Percentiles rank a stretch among this genome's conserved stretches.
These are phyloP conservation scores for Nerophis lumbriciformis DNA, from an alignment of 2,113 vertebrate species.

Conservation along the genomic window DNA sequence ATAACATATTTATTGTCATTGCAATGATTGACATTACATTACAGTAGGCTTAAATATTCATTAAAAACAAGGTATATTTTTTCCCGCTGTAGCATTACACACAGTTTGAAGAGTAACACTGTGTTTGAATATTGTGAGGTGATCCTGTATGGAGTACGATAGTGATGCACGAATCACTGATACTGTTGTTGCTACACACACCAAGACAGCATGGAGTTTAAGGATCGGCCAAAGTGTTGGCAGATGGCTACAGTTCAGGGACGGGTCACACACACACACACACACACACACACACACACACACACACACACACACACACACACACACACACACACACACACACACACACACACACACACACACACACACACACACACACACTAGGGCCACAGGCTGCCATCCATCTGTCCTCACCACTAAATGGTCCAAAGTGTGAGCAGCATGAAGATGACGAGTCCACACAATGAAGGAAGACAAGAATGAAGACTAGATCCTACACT, in stretches of 20 bases:
- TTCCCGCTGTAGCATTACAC: too few relatives aligned
- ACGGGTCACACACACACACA: conserved; percentile 41
- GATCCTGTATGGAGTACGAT: too few relatives aligned
- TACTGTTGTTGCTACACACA: conserved; percentile 15
- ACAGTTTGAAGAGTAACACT: too few relatives aligned
- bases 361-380: conserved; percentile 14
- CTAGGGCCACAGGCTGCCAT: conserved; percentile 26
- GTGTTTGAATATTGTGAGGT: too few relatives aligned
- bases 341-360: conserved; percentile 24
- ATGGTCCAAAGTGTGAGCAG: conserved; percentile 2
- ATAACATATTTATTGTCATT: too few relatives aligned
- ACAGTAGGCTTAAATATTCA: too few relatives aligned
- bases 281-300: neutral
- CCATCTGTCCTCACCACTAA: conserved; percentile 4
- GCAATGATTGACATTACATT: too few relatives aligned
- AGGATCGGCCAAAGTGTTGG: conserved; percentile 52
- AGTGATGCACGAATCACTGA: neutral
- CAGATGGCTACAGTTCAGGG: conserved; percentile 61
- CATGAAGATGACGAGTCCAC: conserved; percentile 20
- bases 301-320: conserved; percentile 11
- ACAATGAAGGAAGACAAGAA: neutral
- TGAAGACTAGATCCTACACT: too few relatives aligned
- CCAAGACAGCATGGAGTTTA: conserved; percentile 25
- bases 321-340: conserved; percentile 21
- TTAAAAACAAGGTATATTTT: too few relatives aligned